These are phyloP conservation scores for Pluvialis apricaria DNA, from an alignment of 2,113 vertebrate genomes.

Conservation along the genomic window DNA sequence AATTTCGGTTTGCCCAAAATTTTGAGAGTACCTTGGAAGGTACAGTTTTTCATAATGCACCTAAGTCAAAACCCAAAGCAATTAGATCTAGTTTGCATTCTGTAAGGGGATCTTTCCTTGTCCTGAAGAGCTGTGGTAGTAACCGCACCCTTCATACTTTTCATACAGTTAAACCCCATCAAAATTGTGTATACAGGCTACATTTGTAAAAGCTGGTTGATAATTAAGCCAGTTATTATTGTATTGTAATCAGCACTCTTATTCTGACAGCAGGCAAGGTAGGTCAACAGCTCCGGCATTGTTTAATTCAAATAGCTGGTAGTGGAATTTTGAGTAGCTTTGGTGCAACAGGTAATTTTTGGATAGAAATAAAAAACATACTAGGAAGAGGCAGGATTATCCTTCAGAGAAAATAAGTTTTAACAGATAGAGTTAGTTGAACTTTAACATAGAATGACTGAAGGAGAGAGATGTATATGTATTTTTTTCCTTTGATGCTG, in stretches of 20 bases:
- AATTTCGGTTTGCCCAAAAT: neutral
- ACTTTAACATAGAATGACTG: neutral
- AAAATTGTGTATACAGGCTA: neutral
- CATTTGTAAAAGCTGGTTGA: constrained; percentile 1
- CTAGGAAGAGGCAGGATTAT: neutral
- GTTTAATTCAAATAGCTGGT: neutral
- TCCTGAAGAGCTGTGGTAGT: neutral
- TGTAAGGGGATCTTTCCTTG: neutral
- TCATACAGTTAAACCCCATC: neutral
- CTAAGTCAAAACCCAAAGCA: neutral
- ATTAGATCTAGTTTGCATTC: neutral
- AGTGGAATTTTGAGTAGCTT: neutral
- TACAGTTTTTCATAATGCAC: neutral
- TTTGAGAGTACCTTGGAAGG: neutral
- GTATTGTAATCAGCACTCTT: neutral
- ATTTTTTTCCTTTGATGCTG: neutral
- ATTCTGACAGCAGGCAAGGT: neutral
- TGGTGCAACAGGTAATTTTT: neutral
- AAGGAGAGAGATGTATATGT: neutral
- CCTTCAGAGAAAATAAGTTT: neutral
- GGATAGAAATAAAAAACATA: neutral
- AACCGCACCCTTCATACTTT: neutral
- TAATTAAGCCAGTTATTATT: neutral
- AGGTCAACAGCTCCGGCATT: neutral
- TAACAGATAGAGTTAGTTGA: neutral